Percentiles rank a stretch among this genome's conserved stretches.
These are phyloP conservation scores for Nothoprocta pentlandii DNA, from an alignment of 2,113 vertebrate species.

Conservation along the genomic window DNA sequence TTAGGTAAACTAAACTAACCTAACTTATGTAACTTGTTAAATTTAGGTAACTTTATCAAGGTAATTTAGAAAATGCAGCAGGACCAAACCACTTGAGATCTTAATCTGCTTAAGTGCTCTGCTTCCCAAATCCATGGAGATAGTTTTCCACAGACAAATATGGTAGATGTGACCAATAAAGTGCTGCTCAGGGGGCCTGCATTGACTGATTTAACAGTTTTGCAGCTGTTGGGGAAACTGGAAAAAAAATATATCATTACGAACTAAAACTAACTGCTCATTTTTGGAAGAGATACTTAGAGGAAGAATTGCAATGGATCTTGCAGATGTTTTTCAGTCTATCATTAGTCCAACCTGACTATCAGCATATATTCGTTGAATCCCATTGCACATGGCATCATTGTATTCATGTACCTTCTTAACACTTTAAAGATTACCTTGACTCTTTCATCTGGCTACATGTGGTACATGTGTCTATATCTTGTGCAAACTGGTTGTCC, in stretches of 20 bases:
- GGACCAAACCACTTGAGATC: neutral
- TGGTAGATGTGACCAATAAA: neutral
- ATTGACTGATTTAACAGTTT: neutral
- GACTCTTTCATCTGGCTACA: constrained; percentile 29
- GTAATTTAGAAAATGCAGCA: neutral
- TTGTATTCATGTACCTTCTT: neutral
- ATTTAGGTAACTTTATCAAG: too few species aligned
- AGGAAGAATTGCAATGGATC: neutral
- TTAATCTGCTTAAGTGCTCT: neutral
- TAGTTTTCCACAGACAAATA: neutral
- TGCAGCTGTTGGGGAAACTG: neutral
- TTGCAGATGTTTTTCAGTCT: neutral
- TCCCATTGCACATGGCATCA: neutral
- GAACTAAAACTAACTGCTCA: rapidly evolving
- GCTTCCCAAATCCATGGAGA: neutral
- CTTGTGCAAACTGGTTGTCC: constrained; percentile 56
- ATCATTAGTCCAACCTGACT: neutral
- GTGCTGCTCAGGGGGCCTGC: neutral
- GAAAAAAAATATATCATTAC: neutral
- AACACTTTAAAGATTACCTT: constrained; percentile 37
- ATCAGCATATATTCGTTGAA: neutral
- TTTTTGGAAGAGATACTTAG: neutral
- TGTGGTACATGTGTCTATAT: neutral
- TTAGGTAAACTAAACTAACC: too few species aligned
- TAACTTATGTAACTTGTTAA: too few species aligned